Base-by-base conservation (phyloP, 2,797 vertebrate species). In the Coilia nasus region DNA sequence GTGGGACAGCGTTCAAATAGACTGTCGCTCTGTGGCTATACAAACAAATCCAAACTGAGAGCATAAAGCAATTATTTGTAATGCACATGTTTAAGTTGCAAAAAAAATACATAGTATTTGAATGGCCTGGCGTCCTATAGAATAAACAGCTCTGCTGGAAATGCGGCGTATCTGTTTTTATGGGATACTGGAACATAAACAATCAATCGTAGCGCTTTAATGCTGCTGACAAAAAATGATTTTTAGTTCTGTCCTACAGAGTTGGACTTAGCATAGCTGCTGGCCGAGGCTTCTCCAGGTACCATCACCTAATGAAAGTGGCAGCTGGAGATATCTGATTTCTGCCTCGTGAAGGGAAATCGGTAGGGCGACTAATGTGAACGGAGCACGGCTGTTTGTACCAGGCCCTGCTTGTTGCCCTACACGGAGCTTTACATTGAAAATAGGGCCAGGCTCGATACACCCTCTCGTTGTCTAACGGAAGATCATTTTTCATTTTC, bases 401-500 rank as follows among this genome's bases (percentile, higher is more conserved):
- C 71, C 19, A 35, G 71, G 15, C 71, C 31, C 71, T 78, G 71
- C 71, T 44, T 78, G 71, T 78, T 44, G 71, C 35, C 71, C 35
- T 4, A 31, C 71, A 19, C 71, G 17, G 71, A 21, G 71, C 71
- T 78, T 78, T 78, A 44, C 71, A 78, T 78, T 78, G 31, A 44
- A 78, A 78, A 44, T 78, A 78, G 35, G 71, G 71, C 71, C 71
- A 78, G 35, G 71, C 35, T 78, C 71, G 71, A 78, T 78, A 78
- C 71, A 78, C 71, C 71, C 71, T 78, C 71, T 78, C 71, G 15
- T 78, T 78, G 71, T 78, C 71, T 78, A 78, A 78, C 71, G 71
- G 71, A 78, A 78, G 71, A 78, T 78, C 71, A 78, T 78, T 78
- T 78, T 44, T 78, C 71, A 78, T 78, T 78, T 78, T 78, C 71